Evolutionary conservation across 2,113 vertebrate species (phyloP).

Genomic region (Solea solea): DNA sequence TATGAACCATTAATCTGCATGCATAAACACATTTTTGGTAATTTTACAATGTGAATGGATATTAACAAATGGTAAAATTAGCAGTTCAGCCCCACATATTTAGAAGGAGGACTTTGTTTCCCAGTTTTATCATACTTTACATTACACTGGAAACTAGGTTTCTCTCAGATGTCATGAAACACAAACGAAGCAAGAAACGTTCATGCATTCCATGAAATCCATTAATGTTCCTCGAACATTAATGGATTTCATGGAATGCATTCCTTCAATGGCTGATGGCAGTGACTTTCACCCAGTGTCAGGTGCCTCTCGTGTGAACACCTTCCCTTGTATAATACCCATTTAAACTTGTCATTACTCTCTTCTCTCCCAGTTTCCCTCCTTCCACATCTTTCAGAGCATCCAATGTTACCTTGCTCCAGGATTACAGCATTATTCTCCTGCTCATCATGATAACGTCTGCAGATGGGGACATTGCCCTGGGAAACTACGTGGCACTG

Average conservation of each 20-base stretch:
- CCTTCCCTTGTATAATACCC: not conserved
- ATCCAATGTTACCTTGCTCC: slow-evolving; percentile 3
- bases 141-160: not conserved
- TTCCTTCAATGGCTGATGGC: not conserved
- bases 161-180: slow-evolving; percentile 1
- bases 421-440: not conserved
- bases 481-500: slow-evolving; percentile 28
- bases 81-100: not conserved
- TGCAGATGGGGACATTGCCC: slow-evolving; percentile 49
- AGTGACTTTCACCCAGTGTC: not conserved
- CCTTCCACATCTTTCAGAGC: not conserved
- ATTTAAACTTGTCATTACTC: not conserved
- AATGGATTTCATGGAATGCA: not conserved
- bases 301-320: not conserved
- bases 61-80: not conserved
- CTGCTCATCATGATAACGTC: slow-evolving; percentile 55
- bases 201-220: too few species aligned
- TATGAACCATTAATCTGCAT: not conserved
- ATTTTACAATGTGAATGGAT: slow-evolving; percentile 1
- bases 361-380: not conserved
- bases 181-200: not conserved
- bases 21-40: slow-evolving; percentile 13
- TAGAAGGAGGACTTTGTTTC: not conserved
- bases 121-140: not conserved
- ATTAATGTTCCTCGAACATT: too few species aligned